Evolutionary conservation across 2,888 invertebrate genomes (phyloP).

Genomic region (Campoplex capitator): DNA sequence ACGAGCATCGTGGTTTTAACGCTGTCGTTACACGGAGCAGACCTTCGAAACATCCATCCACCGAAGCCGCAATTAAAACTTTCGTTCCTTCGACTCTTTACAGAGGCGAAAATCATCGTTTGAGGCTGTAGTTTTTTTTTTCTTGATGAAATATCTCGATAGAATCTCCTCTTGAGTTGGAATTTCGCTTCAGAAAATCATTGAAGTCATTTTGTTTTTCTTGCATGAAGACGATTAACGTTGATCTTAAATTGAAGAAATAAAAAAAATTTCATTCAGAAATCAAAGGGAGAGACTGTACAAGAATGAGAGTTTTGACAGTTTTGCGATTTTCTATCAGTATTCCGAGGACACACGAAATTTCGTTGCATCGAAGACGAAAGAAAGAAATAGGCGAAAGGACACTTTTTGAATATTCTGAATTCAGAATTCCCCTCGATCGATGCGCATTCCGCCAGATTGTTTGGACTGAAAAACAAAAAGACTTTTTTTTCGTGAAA

Average conservation of each 20-base stretch:
- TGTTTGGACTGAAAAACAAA: conserved; percentile 8
- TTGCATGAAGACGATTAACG: background rate
- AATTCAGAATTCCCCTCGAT: background rate
- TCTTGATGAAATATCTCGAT: no score
- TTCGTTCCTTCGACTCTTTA: conserved; percentile 63
- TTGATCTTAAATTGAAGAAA: background rate
- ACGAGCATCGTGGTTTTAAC: conserved; percentile 79
- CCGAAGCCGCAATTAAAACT: conserved; percentile 42
- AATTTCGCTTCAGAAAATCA: background rate
- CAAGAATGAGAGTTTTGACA: no score
- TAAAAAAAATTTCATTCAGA: background rate
- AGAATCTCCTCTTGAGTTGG: background rate
- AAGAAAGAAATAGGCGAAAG: background rate
- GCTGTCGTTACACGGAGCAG: conserved; percentile 78
- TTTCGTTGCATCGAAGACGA: no score
- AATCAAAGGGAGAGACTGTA: background rate
- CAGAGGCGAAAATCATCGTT: conserved; percentile 55
- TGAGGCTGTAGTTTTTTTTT: conserved; percentile 29
- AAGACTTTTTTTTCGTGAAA: conserved; percentile 29
- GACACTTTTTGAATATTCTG: background rate
- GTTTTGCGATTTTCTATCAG: no score
- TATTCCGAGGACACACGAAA: no score
- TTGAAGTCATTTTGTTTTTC: background rate
- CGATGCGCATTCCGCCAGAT: background rate
- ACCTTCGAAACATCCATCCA: conserved; percentile 69